Evolutionary conservation across 2,113 vertebrate species (phyloP), one percentile per base, ranked within the genome.

Genomic region (Crotophaga sulcirostris): DNA sequence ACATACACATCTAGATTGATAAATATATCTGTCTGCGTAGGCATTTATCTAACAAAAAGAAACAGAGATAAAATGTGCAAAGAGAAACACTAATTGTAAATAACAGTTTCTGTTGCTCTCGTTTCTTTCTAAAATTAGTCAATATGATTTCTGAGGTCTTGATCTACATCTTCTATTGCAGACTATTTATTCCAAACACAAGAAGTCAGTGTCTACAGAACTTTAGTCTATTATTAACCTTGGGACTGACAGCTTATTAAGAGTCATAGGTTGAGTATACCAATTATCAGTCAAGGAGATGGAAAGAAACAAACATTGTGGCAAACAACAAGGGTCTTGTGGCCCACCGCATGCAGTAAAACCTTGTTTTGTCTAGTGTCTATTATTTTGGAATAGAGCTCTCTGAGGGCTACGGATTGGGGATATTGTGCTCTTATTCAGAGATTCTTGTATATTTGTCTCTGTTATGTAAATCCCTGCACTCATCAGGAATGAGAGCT

Each of bases 201-300:
- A 47, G 68, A 86, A 93, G 84, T 77, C 90, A 86, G 45, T 16
- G 1, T 70, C 85, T 90, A 86, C 82, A 90, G 82, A 93, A 88
- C 51, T 90, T 91, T 54, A 93, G 67, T 77, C 84, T 80, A 63
- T 81, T 84, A 89, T 96, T 93, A 94, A 96, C 81, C 85, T 73
- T 79, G 77, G 67, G 87, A 94, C 87, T 94, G 85, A 45, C 42
- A 93, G 78, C 72, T 96, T 90, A 95, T 83, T 90, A 93, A 33
- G 90, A 94, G 93, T 85, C 95, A 95, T 85, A 96, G 93, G 92
- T 80, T 95, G 93, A 91, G 29, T 70, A 91, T 88, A 91, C 59
- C 91, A 93, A 95, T 96, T 97, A 96, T 80, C 67, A 74, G 47
- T 78, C 45, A 80, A 94, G 55, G 63, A 94, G 67, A 88, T 13